These are phyloP conservation scores for Bolinopsis microptera DNA, from an alignment of 37 sponge, comb jelly and placozoan species.

Conservation along the genomic window DNA sequence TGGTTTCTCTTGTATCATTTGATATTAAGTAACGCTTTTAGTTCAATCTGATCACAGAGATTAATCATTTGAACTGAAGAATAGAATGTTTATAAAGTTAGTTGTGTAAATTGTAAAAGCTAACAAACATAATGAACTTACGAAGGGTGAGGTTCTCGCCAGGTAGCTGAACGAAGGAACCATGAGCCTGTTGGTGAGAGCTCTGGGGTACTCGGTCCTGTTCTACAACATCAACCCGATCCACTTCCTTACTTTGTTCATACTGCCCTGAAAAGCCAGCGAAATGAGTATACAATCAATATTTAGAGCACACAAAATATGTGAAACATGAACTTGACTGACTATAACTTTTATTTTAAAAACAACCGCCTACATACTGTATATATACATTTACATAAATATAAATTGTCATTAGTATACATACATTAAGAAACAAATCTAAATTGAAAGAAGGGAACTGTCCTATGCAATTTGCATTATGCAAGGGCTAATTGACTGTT, in stretches of 20 bases:
- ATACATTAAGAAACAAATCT: too few relatives aligned
- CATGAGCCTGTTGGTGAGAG: conserved; percentile 39
- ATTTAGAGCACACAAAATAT: not conserved
- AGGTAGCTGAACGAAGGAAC: conserved; percentile 9
- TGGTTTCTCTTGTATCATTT: not conserved
- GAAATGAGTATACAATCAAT: not conserved
- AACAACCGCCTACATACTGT: too few relatives aligned
- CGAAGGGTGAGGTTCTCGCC: conserved; percentile 16
- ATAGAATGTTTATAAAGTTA: too few relatives aligned
- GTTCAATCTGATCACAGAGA: too few relatives aligned
- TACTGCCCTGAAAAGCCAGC: not conserved
- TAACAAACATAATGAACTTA: too few relatives aligned
- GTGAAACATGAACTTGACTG: not conserved
- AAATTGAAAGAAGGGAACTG: not conserved
- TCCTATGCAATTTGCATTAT: not conserved
- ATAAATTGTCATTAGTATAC: too few relatives aligned
- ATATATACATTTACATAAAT: too few relatives aligned
- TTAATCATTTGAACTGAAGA: too few relatives aligned
- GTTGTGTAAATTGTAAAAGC: too few relatives aligned
- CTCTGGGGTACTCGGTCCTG: not conserved
- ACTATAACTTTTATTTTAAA: not conserved
- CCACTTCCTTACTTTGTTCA: not conserved
- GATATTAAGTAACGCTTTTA: not conserved
- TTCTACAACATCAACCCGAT: not conserved
- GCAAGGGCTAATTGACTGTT: not conserved